Evolutionary conservation across 2,888 invertebrate genomes (phyloP).

Genomic region (Erebia palarica): DNA sequence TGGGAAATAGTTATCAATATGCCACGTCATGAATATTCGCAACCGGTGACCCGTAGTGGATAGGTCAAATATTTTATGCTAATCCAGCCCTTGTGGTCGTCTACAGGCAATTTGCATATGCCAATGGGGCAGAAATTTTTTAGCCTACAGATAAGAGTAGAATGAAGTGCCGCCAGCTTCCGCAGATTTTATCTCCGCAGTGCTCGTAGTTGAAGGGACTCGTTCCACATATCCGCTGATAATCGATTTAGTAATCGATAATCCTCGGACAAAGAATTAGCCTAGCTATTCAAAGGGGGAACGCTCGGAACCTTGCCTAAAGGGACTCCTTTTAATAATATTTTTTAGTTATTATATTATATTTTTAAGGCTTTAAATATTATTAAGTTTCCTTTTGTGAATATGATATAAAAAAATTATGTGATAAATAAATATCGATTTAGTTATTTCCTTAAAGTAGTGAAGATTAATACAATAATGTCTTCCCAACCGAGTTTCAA

Average conservation of each 20-base stretch:
- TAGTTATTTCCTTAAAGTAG: too few species aligned
- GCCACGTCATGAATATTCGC: constrained; percentile 43
- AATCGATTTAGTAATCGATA: not conserved
- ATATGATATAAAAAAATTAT: too few species aligned
- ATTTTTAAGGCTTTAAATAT: too few species aligned
- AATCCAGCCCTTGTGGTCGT: constrained; percentile 45
- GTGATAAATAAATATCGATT: too few species aligned
- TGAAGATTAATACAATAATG: too few species aligned
- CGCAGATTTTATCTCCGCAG: constrained; percentile 26
- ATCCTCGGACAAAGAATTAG: too few species aligned
- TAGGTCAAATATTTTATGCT: constrained; percentile 48
- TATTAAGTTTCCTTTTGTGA: too few species aligned
- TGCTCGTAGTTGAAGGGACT: constrained; percentile 7
- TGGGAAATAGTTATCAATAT: not conserved
- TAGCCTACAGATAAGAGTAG: constrained; percentile 47
- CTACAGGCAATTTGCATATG: constrained; percentile 48
- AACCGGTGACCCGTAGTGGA: constrained; percentile 41
- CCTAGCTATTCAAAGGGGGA: too few species aligned
- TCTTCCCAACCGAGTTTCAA: too few species aligned
- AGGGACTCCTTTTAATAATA: too few species aligned
- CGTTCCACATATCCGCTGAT: not conserved
- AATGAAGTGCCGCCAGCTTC: constrained; percentile 44
- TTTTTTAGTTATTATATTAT: too few species aligned
- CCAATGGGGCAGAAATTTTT: constrained; percentile 47
- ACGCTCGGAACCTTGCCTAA: too few species aligned